Evolutionary conservation across 2,113 vertebrate genomes (phyloP).

Genomic region (Melanerpes formicivorus): DNA sequence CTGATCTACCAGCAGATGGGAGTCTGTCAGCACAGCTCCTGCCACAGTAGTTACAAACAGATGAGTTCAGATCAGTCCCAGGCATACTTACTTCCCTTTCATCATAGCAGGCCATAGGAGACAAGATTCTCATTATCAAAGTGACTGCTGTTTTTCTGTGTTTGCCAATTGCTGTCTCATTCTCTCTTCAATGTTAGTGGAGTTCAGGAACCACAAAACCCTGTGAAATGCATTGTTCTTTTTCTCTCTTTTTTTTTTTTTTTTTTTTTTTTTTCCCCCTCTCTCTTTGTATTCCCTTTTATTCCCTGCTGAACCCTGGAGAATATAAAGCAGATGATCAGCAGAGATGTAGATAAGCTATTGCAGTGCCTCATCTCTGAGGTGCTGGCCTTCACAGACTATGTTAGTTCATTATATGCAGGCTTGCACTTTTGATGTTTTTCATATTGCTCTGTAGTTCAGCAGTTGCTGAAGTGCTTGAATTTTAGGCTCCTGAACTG

Average conservation of each 20-base stretch:
- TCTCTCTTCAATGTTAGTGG: background rate
- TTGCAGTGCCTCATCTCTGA: background rate
- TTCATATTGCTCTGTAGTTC: background rate
- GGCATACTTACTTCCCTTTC: background rate
- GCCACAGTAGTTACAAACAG: background rate
- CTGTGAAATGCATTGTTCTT: background rate
- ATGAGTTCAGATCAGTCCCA: background rate
- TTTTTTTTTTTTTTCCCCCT: too few relatives aligned
- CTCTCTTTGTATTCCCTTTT: too few relatives aligned
- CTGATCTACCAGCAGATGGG: conserved; percentile 59
- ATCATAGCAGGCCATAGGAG: background rate
- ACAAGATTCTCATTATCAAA: background rate
- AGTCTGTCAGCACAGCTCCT: background rate
- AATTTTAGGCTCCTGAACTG: background rate
- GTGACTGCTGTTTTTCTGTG: background rate
- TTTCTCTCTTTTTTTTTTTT: background rate
- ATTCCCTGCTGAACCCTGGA: too few relatives aligned
- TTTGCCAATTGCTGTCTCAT: background rate
- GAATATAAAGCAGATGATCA: background rate
- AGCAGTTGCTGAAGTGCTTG: background rate
- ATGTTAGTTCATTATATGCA: background rate
- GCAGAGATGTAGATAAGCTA: background rate
- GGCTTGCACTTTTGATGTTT: background rate
- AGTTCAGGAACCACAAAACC: background rate
- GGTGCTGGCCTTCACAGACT: background rate